phyloP scores from a whole-genome alignment of 2,797 vertebrate genomes.

The Eleutherodactylus coqui region DNA sequence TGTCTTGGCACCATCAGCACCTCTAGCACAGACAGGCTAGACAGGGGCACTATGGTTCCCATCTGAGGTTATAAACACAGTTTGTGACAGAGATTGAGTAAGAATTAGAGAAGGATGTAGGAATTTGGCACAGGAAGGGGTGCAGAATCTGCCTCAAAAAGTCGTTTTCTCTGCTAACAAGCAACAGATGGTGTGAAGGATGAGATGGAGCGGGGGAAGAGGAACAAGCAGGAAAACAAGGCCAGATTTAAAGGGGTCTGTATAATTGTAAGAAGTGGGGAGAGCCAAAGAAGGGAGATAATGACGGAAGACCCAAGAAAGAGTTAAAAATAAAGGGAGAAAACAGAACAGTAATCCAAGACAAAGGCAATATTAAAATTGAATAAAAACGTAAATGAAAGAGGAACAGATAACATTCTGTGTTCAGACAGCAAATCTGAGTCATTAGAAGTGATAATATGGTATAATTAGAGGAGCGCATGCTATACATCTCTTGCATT shows the following conservation, averaged over 20 bases:
- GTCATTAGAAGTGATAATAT: constrained; percentile 32
- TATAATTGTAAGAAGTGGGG: constrained; percentile 8
- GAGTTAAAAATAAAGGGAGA: constrained; percentile 8
- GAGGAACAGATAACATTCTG: not conserved
- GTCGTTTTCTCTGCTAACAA: constrained; percentile 63
- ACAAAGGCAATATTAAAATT: not conserved
- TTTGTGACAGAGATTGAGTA: constrained; percentile 7
- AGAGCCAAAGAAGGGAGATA: not conserved
- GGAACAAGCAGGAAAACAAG: constrained; percentile 65
- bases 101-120: constrained; percentile 32
- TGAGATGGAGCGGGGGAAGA: constrained; percentile 70
- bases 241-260: constrained; percentile 57
- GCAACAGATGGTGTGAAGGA: constrained; percentile 74
- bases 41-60: constrained; percentile 34
- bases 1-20: constrained; percentile 13
- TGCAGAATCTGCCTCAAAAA: constrained; percentile 35
- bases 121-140: constrained; percentile 39
- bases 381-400: constrained; percentile 6
- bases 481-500: not conserved
- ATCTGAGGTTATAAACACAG: constrained; percentile 33
- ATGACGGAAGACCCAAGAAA: not conserved
- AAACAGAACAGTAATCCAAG: not conserved
- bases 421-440: constrained; percentile 14
- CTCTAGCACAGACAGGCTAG: constrained; percentile 21
- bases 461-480: constrained; percentile 22